Conservation (phyloP, 1,140 invertebrate species). For the Steinernema feltiae region DNA sequence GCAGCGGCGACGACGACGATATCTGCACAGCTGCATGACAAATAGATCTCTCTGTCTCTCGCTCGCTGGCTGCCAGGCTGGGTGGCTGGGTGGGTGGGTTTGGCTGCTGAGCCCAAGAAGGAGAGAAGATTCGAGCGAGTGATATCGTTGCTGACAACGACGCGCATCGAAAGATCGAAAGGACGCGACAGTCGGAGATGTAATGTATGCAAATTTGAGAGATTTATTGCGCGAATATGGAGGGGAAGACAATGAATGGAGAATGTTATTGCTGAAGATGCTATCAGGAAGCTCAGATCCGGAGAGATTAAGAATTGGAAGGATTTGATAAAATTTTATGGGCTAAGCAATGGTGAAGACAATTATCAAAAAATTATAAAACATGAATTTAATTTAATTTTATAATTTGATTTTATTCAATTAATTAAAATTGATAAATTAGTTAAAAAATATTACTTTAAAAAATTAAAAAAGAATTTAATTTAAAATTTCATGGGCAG, state of each 20-base stretch:
- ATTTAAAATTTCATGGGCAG: too few relatives aligned
- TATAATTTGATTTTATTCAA: too few relatives aligned
- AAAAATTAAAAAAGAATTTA: too few relatives aligned
- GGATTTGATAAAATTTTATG: too few relatives aligned
- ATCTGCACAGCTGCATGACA: slow-evolving; percentile 5
- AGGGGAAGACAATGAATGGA: not conserved
- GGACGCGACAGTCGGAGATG: not conserved
- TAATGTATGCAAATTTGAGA: slow-evolving; percentile 2
- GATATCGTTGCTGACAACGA: not conserved
- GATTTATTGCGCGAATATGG: not conserved
- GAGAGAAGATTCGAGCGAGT: not conserved
- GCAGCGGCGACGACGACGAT: not conserved
- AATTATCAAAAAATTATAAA: too few relatives aligned
- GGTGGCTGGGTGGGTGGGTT: not conserved
- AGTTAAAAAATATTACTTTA: too few relatives aligned
- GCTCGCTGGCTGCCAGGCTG: not conserved
- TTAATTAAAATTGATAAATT: too few relatives aligned
- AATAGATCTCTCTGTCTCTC: not conserved
- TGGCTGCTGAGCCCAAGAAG: not conserved
- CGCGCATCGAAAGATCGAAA: not conserved
- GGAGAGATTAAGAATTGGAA: too few relatives aligned
- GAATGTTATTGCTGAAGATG: not conserved
- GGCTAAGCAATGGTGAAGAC: too few relatives aligned
- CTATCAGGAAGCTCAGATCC: too few relatives aligned
- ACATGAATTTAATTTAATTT: too few relatives aligned